Evolutionary conservation across 35 echinoderm and acorn worm species (phyloP), one percentile per base, ranked within the genome.

Genomic region (Anneissia japonica): DNA sequence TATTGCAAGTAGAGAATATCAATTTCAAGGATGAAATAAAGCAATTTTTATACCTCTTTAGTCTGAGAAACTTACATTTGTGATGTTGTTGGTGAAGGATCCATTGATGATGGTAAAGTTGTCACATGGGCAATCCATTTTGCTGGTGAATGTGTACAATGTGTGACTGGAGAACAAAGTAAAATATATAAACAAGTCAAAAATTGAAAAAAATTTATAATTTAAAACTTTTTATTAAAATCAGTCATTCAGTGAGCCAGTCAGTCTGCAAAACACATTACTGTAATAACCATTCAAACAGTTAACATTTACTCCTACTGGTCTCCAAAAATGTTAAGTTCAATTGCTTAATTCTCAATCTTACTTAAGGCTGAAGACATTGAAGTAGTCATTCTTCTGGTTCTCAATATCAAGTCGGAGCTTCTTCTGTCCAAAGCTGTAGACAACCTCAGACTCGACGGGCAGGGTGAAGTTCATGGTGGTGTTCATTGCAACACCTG

Each of bases 381-480:
- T 74, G 37, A 35, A 30, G n/a, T 76, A 76, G 30, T 30, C 74
- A 43, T 73, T 39, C 39, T 86, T 75, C 7, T 43, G 73, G 10
- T 36, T 29, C 23, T 76, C 34, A 23, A 86, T 17, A 39, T 88
- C n/a, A 34, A 81, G 35, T 81, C n/a, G 40, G 43, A 84, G 76
- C 46, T 90, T 90, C 88, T 90, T 84, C 17, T 75, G 43, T 32
- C 55, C 32, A 38, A 84, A 84, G 75, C 84, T 82, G 28, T 77
- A 43, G 28, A 29, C 55, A 21, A 90, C 28, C 38, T 83, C 84
- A 35, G 88, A 77, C 35, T 75, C 16, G 1, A 90, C 39, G 30
- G 88, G 88, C 11, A 84, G 56, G 39, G 74, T 90, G 43, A 90
- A 26, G 40, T 90, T 79, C 30, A 51, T 77, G 32, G 81, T 90